Percentiles rank a stretch among this genome's conserved stretches.
Conservation (phyloP, 2,113 vertebrate species). For the Tretioscincus oriximinensis region DNA sequence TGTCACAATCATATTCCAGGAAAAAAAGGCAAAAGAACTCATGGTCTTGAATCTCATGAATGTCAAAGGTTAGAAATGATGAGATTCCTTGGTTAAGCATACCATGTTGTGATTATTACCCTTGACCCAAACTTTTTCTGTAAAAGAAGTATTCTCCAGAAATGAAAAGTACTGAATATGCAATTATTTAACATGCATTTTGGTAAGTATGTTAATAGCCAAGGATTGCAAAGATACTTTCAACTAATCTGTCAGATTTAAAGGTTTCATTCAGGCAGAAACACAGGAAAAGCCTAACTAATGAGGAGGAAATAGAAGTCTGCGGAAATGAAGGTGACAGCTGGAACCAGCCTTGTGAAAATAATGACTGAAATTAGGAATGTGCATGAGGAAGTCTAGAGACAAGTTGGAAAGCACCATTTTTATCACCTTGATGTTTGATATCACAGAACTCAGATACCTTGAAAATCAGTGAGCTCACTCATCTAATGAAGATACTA, state of each 20-base stretch:
- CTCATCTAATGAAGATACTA: neutral
- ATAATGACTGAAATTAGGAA: neutral
- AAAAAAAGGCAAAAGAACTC: slow-evolving; percentile 20
- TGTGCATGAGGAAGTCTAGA: neutral
- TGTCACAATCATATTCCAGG: neutral
- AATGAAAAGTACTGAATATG: neutral
- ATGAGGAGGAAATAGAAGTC: neutral
- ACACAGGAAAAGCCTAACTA: neutral
- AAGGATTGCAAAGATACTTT: neutral
- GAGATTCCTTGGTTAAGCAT: neutral
- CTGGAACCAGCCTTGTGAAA: neutral
- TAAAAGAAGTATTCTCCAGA: neutral
- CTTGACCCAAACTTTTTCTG: neutral
- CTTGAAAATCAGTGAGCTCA: neutral
- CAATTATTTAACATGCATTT: neutral
- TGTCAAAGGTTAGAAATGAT: neutral
- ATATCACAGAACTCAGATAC: neutral
- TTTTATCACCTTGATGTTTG: neutral
- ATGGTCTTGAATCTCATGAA: neutral
- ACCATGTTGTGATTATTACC: slow-evolving; percentile 4
- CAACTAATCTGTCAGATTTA: neutral
- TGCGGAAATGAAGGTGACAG: neutral
- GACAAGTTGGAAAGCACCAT: neutral
- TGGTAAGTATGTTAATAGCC: neutral
- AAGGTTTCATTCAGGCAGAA: neutral